Conservation (phyloP, 2,888 invertebrate genomes). For the Mystacides longicornis region DNA sequence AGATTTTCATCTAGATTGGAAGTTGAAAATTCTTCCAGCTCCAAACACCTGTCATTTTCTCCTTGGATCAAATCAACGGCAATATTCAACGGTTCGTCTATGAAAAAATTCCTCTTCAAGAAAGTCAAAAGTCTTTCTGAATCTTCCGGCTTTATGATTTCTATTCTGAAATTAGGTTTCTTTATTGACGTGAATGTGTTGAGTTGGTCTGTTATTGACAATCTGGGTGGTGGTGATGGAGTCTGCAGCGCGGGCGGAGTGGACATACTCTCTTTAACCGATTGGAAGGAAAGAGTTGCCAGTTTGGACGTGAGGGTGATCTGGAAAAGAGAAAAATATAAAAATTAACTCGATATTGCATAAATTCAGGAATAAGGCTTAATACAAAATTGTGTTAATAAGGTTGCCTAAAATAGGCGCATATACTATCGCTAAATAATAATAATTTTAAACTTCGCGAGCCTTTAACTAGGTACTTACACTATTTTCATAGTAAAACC, state of each 20-base stretch:
- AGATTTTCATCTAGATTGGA: conserved; percentile 50
- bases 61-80: conserved; percentile 42
- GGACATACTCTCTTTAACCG: conserved; percentile 12
- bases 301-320: conserved; percentile 17
- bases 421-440: too few relatives aligned
- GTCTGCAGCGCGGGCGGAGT: conserved; percentile 21
- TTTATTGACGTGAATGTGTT: neutral
- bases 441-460: too few relatives aligned
- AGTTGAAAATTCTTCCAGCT: conserved; percentile 56
- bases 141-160: conserved; percentile 10
- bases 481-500: too few relatives aligned
- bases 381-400: too few relatives aligned
- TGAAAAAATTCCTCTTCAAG: conserved; percentile 39
- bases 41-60: conserved; percentile 40
- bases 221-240: conserved; percentile 12
- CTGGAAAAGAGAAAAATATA: conserved; percentile 10
- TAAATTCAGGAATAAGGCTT: too few relatives aligned
- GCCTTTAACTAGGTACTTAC: too few relatives aligned
- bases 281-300: conserved; percentile 13
- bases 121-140: conserved; percentile 14
- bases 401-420: too few relatives aligned
- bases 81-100: conserved; percentile 55
- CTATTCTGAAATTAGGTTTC: conserved; percentile 7
- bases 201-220: neutral
- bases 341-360: neutral